Base-by-base conservation (phyloP, 2,113 vertebrate species). In the Myrmecobius fasciatus region DNA sequence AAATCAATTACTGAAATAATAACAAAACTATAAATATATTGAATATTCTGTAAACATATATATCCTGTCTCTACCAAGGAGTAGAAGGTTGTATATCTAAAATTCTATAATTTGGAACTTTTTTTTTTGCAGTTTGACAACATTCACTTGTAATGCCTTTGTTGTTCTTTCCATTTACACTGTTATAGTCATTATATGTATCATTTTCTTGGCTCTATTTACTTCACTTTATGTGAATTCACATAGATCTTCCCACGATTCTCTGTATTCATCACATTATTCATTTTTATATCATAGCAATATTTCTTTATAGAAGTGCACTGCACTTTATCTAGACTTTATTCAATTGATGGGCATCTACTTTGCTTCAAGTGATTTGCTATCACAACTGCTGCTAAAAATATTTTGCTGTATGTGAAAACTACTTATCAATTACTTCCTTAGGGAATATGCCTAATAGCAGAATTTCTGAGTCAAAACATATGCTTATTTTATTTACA, bases 281-380 rank as follows among this genome's bases (percentile, higher is more conserved):
- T 60, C 26, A 60, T 60, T 31, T 60, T 11, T 60, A 31, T 60
- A 60, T 60, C 26, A 31, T 10, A 31, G 2, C 12, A 47, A 2
- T 11, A 28, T 53, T 47, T 0, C 22, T 48, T 48, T 47, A 89
- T 1, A 49, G 4, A 2, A 7, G 17, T n/a, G 2, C 0, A 0
- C 4, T 25, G 43, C 22, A 51, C 25, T 89, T 93, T 4, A 25
- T 8, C 4, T 89, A 52, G n/a, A 91, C 46, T 36, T 22, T 46
- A 46, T 9, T 12, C 53, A 47, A 91, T 28, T 52, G 60, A n/a
- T 48, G 5, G 28, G 36, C 3, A 48, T 31, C 8, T 43, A 60
- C 0, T 25, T 83, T 49, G 12, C 83, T 47, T 17, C 17, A 28
- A 56, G 51, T n/a, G 25, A 11, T n/a, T 75, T 31, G 26, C 8